phyloP scores from a whole-genome alignment of 1,140 invertebrate species.

The Microplitis demolitor region DNA sequence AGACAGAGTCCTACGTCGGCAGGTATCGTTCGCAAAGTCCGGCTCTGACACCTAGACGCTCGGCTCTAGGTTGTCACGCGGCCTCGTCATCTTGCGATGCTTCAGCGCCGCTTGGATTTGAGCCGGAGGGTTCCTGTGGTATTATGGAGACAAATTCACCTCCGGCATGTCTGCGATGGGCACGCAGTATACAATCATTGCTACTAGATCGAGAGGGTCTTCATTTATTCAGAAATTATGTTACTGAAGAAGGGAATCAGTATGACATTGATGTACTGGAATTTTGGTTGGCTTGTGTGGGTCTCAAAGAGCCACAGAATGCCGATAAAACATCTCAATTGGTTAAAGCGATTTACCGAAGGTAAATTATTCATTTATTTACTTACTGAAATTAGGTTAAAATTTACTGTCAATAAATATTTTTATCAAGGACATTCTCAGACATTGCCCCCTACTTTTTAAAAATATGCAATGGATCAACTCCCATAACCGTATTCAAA shows the following conservation, averaged over 20 bases:
- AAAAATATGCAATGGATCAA: too few species aligned
- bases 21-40: constrained; percentile 55
- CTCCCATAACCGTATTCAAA: too few species aligned
- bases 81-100: constrained; percentile 54
- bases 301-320: constrained; percentile 80
- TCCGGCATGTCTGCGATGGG: constrained; percentile 85
- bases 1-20: constrained; percentile 54
- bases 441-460: too few species aligned
- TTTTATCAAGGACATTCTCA: neutral
- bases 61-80: constrained; percentile 48
- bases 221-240: constrained; percentile 81
- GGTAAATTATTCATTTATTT: constrained; percentile 25
- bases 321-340: constrained; percentile 74
- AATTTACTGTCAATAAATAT: neutral
- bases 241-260: constrained; percentile 78
- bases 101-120: constrained; percentile 62
- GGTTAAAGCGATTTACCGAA: constrained; percentile 79
- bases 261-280: constrained; percentile 76
- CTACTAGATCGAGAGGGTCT: constrained; percentile 86
- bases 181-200: constrained; percentile 78
- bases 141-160: constrained; percentile 67
- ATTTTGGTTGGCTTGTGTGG: constrained; percentile 92
- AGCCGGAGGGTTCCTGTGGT: constrained; percentile 61
- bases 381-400: constrained; percentile 1
- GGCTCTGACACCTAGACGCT: constrained; percentile 59